phyloP scores from a whole-genome alignment of 2,113 vertebrate species.

The Felis catus region F.catus_Fca126_mat1.0 CM031427.1:15118501-15119000 shows the following conservation, averaged over 20 bases:
- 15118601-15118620: background rate
- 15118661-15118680: background rate
- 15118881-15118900: background rate
- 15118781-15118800: background rate
- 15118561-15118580: background rate
- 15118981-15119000: background rate
- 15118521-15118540: background rate
- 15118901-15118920: background rate
- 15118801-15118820: background rate
- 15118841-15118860: background rate
- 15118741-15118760: background rate
- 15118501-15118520: background rate
- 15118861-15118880: background rate
- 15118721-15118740: background rate
- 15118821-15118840: background rate
- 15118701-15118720: background rate
- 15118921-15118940: background rate
- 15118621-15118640: background rate
- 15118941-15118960: background rate
- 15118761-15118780: background rate
- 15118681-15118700: accelerated
- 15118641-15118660: background rate
- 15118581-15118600: background rate
- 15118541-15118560: background rate
- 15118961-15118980: background rate